phyloP scores from a whole-genome alignment of 1,140 invertebrate genomes.

The Aphidius gifuensis region DNA sequence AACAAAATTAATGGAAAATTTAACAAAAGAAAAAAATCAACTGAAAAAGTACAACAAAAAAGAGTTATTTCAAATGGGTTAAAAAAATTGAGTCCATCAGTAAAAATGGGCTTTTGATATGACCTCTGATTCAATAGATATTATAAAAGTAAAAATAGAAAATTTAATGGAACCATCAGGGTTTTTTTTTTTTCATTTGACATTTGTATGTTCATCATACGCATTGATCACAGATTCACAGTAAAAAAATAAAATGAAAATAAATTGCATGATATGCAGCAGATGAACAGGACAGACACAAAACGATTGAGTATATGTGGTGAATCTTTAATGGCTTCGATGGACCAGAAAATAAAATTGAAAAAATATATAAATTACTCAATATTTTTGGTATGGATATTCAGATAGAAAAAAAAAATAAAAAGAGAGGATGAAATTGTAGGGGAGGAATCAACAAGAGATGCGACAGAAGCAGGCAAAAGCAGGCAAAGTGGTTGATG shows the following conservation, averaged over 20 bases:
- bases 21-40: background rate
- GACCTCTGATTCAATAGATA: slow-evolving; percentile 3
- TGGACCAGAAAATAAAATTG: background rate
- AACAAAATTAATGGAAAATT: slow-evolving; percentile 2
- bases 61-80: background rate
- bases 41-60: too few relatives aligned
- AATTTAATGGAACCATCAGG: slow-evolving; percentile 8
- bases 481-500: background rate
- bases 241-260: slow-evolving; percentile 6
- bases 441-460: background rate
- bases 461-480: background rate
- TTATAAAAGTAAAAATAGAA: background rate
- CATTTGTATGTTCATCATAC: too few relatives aligned
- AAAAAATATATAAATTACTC: background rate
- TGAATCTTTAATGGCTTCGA: slow-evolving; percentile 21
- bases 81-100: background rate
- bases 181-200: slow-evolving; percentile 1
- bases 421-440: background rate
- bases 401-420: background rate
- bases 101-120: slow-evolving; percentile 22
- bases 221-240: background rate
- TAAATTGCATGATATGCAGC: slow-evolving; percentile 1
- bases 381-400: background rate
- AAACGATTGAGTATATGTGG: background rate
- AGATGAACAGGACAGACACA: background rate